Base-by-base conservation (phyloP, 2,888 invertebrate species). In the Dicyrtoma fusca region DNA sequence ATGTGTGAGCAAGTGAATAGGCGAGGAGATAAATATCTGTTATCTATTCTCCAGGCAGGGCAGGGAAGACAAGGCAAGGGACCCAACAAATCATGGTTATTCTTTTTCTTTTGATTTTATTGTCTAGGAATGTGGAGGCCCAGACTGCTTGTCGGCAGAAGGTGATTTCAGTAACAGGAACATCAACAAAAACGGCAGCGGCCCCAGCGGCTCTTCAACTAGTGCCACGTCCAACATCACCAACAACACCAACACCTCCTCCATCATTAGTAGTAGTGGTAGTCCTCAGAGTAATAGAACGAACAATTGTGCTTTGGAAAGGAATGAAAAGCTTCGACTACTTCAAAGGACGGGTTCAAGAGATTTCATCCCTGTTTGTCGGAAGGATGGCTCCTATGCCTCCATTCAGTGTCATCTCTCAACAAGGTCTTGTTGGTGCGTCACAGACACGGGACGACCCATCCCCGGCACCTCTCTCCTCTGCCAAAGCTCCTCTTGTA, bases 371-470 rank as follows among this genome's bases (percentile, higher is more conserved):
- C 94, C 95, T 2, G 88, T 88, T 61, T 96, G 96, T 83, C 89
- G 91, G 69, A 86, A 87, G 2, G 94, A 95, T 82, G 95, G 96
- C 17, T 89, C 88, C 1, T 96, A 91, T 83, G 6, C 25, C 11
- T 6, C 51, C 21, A 59, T 66, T 21, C 71, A 71, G 45, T 71
- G 95, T 83, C 89, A 92, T 81, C 86, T 87, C 6, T 89, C 89
- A 70, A 90, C 92, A 1, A 87, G 87, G 69, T 88, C 88, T 82
- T 96, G 95, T 85, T 95, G 95, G 95, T 97, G 96, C 83, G 95
- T 94, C 74, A 92, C 92, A 0, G 88, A 89, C 14, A 89, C 90
- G 79, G 96, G 96, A 51, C 89, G 83, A 79, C 94, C 93, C 0
- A 87, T 95, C 68, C 89, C 91, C 11, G 91, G 92, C 81, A 92